Evolutionary conservation across 1,140 invertebrate species (phyloP), one percentile per base, ranked within the genome.

Genomic region (Yoshiicerus persimilis): DNA sequence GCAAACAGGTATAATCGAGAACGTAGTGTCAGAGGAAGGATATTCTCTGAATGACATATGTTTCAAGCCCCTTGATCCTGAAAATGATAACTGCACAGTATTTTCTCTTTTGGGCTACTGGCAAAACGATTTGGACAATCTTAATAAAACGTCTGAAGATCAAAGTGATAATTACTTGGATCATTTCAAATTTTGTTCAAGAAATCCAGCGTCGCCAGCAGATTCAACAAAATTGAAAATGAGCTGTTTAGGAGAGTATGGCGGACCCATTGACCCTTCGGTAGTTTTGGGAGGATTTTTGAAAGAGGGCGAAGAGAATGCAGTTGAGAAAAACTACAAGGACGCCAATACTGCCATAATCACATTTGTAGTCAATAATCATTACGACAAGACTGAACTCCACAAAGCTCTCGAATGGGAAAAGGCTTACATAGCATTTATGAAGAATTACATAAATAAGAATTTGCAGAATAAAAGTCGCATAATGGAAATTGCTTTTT

Each of bases 221-320:
- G 91, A 90, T 86, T 90, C 36, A 88, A 91, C 89, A 16, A 80
- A 62, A 90, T 87, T 93, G 91, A 92, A 94, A 88, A 91, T 94
- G 1, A 91, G 94, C 16, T 99, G 98, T 92, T 92, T 97, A 36
- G 96, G 95, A 13, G 92, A 94, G 0, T 98, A 95, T 93, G 97
- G 97, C 10, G 98, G 97, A 2, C 97, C 97, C n/a, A 94, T 97
- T 32, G 94, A 96, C 91, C 96, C 97, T 0, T 96, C 95, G 90
- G 93, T 97, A 75, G 95, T 95, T 4, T 93, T 98, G 13, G 97
- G 96, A 38, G 97, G 96, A 38, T 96, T 94, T 92, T 92, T 94
- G 39, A 90, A 92, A 83, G 90, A 91, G 13, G 92, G 93, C 70
- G 41, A 70, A 0, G 27, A 36, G 20, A 47, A 56, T 41, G 11